phyloP scores from a whole-genome alignment of 64 coral and sea anemone genomes.

The Platygyra sinensis region DNA sequence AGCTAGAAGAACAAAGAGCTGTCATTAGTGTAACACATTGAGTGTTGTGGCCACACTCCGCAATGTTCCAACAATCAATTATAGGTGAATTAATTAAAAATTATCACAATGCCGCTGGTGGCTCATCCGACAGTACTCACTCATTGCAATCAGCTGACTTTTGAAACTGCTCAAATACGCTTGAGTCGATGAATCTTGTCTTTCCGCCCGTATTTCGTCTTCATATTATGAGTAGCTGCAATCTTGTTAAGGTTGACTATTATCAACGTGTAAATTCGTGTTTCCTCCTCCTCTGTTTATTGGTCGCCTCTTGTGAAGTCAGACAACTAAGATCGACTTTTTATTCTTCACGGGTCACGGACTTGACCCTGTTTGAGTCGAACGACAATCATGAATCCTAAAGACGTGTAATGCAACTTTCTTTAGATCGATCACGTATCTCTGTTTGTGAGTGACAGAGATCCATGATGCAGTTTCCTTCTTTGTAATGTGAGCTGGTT shows the following conservation, averaged over 20 bases:
- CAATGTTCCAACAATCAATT: background rate
- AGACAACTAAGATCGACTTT: background rate
- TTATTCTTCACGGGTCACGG: conserved; percentile 32
- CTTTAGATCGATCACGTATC: background rate
- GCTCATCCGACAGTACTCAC: background rate
- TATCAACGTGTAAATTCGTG: conserved; percentile 44
- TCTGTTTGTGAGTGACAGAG: background rate
- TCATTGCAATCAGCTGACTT: background rate
- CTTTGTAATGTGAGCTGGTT: too few relatives aligned
- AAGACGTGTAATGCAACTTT: conserved; percentile 9
- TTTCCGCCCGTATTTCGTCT: background rate
- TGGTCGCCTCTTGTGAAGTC: conserved; percentile 6
- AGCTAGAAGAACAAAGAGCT: background rate
- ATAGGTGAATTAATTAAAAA: background rate
- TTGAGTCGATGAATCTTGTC: background rate
- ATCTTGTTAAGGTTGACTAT: background rate
- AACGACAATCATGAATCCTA: background rate
- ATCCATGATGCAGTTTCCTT: background rate
- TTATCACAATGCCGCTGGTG: background rate
- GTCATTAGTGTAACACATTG: background rate
- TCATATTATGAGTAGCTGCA: background rate
- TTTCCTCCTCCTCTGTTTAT: background rate
- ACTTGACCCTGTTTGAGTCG: background rate
- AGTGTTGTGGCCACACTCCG: background rate
- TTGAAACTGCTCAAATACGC: background rate